Conservation (phyloP, 2,113 vertebrate species). For the Hiodon tergisus region DNA sequence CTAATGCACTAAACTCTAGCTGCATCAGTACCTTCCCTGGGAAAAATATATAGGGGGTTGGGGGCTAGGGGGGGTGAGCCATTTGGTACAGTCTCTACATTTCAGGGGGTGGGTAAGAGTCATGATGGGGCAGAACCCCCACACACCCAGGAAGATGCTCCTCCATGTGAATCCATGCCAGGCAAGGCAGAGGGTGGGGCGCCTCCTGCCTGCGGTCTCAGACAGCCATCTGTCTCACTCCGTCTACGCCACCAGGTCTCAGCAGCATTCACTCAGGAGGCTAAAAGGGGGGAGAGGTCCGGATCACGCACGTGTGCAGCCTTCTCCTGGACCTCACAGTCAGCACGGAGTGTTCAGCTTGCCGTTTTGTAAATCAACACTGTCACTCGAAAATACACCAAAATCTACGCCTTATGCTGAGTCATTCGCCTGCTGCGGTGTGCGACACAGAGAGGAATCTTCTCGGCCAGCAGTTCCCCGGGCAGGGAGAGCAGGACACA, state of each 20-base stretch:
- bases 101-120: slow-evolving; percentile 7
- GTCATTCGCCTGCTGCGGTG: no score
- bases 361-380: no score
- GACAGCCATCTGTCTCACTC: slow-evolving; percentile 19
- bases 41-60: neutral
- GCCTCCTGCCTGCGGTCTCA: neutral
- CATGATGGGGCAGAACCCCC: neutral
- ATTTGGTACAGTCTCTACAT: neutral
- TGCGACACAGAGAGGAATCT: no score
- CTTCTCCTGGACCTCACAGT: no score
- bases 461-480: no score
- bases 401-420: no score
- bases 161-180: neutral
- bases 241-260: neutral
- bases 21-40: no score
- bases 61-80: neutral
- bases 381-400: no score
- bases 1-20: no score
- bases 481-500: no score
- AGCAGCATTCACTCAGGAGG: neutral
- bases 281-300: neutral
- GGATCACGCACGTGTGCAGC: neutral
- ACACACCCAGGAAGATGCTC: neutral
- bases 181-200: neutral
- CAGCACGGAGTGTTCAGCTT: no score